Conservation (phyloP, 2,797 vertebrate genomes). For the Acanthis flammea region DNA sequence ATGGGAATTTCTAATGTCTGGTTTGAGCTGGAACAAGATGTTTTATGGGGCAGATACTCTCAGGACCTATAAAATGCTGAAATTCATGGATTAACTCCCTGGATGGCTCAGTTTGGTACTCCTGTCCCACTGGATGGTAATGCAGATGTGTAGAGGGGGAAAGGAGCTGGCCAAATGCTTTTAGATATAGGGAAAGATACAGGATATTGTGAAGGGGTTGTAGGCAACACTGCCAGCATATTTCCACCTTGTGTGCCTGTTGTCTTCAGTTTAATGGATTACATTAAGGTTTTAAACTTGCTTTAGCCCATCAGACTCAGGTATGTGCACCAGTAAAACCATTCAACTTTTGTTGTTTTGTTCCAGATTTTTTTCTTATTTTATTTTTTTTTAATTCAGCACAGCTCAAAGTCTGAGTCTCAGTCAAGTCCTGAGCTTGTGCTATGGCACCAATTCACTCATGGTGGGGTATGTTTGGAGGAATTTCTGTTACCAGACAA, state of each 20-base stretch:
- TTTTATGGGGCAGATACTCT: neutral
- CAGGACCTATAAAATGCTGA: neutral
- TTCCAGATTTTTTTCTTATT: neutral
- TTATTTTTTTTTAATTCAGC: neutral
- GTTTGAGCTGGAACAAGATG: neutral
- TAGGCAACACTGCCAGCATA: neutral
- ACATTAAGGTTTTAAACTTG: neutral
- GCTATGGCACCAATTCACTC: neutral
- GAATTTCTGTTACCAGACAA: neutral
- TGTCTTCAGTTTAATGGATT: neutral
- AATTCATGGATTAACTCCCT: neutral
- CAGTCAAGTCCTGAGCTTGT: neutral
- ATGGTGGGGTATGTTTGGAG: fast-evolving
- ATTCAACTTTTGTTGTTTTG: neutral
- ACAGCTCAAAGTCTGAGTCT: neutral
- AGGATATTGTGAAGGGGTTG: neutral
- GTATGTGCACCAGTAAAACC: neutral
- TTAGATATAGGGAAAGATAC: neutral
- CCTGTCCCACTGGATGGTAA: neutral
- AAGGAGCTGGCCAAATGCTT: neutral
- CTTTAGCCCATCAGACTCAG: neutral
- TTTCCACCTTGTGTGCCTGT: neutral
- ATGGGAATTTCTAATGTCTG: neutral
- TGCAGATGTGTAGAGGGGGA: fast-evolving
- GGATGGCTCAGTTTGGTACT: neutral